Base-by-base conservation (phyloP, 1,140 invertebrate species). In the Lutraria rhynchaena region DNA sequence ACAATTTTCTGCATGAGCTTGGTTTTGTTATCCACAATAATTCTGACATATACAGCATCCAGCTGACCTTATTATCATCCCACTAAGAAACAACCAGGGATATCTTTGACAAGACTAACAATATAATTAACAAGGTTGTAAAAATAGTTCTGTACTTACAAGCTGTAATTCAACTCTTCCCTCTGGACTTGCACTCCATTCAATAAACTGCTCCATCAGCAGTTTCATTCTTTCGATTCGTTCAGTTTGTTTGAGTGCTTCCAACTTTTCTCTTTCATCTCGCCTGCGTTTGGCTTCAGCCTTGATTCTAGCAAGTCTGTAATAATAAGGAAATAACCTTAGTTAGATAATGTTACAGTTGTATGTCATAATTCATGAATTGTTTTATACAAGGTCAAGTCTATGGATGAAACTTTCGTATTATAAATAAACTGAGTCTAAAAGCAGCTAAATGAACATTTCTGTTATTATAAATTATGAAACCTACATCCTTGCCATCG, bases 271-370 rank as follows among this genome's bases (percentile, higher is more conserved):
- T 82, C 92, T 83, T 53, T 92, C 91, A 71, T 88, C 86, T 58
- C 90, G 49, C 44, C 90, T 88, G 17, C 89, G 85, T 57, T 87
- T 88, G 1, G 90, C 91, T 60, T 92, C 90, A 61, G 90, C 87
- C 81, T 92, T 92, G 29, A 92, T 90, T 70, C 86, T 85, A 17
- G 91, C 91, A 29, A 92, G 82, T 84, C 91, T 92, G 24, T 41
- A 41, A 41, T 41, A 41, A 7, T 7, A 41, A 41, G 5, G 31
- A 67, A 80, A 61, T n/a, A 71, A 41, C 24, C 24, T 19, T 11
- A 58, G 24, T 13, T 13, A 58, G 15, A 19, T 17, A 19, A 22
- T 27, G n/a, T 2, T 22, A 60, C 31, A 33, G 35, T 15, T 29
- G 13, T 65, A 13, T 15, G 57, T 27, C 11, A 11, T 13, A 58